Evolutionary conservation across 2,113 vertebrate genomes (phyloP), one percentile per base, ranked within the genome.

Genomic region (Dipodomys ordii): DNA sequence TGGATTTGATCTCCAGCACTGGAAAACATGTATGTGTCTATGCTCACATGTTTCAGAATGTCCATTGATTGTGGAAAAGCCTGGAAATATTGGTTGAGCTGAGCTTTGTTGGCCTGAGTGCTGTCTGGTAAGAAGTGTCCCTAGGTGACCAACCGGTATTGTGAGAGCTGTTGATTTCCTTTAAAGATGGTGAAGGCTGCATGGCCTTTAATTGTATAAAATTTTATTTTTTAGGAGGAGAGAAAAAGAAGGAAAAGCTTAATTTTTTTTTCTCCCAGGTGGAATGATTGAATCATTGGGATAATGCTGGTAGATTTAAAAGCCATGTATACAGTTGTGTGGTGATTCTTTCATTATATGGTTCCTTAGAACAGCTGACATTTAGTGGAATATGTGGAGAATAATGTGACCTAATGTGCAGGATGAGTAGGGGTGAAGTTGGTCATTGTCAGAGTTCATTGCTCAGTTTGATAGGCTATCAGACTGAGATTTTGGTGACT

Each of bases 241-340:
- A 22, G 12, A 12, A 27, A 65, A 28, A 53, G 13, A 67, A 90
- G 84, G 65, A 79, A 80, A 93, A 83, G 19, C 39, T 93, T 94
- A 30, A 30, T 57, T 11, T 35, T 35, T 35, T 88, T 72, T 93
- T 67, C 77, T 5, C 39, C 39, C 39, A 91, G 53, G 22, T 87
- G 39, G 65, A 79, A 82, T 69, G 84, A 28, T 84, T 91, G 71
- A 90, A 83, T 77, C 91, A 49, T 80, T 92, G 67, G 76, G 76
- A 46, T 79, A 74, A 7, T 88, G 62, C 19, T 16, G 39, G 20
- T 80, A 73, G 57, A 68, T 57, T 84, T 64, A 91, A 90, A 78
- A 65, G 57, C 32, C 64, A 44, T 53, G 49, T 78, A 32, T 94
- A 77, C 69, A 95, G 83, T 78, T n/a, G 3, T 81, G 46, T 49